phyloP scores from a whole-genome alignment of 2,888 invertebrate species.

The Trachelus tabidus region DNA sequence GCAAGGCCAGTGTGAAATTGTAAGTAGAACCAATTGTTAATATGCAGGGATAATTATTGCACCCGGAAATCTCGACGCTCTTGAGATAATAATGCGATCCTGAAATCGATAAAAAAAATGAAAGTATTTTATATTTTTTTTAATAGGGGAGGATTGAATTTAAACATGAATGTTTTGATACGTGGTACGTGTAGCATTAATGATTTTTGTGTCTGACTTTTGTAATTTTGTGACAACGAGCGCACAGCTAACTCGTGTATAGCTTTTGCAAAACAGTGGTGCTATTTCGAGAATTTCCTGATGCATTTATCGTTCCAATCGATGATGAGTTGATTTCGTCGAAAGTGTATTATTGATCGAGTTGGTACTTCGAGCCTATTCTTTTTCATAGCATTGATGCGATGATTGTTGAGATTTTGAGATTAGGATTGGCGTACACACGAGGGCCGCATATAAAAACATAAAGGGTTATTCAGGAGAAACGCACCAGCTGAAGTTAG shows the following conservation, averaged over 20 bases:
- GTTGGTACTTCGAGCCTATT: background rate
- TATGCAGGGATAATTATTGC: conserved; percentile 6
- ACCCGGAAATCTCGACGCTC: conserved; percentile 7
- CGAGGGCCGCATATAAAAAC: too few species aligned
- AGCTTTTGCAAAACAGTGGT: background rate
- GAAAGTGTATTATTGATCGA: background rate
- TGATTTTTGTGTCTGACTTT: background rate
- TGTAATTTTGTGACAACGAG: background rate
- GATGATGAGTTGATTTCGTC: background rate
- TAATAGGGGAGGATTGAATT: background rate
- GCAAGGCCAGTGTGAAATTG: conserved; percentile 2
- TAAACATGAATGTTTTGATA: too few species aligned
- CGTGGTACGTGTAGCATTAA: background rate
- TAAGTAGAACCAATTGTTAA: conserved; percentile 9
- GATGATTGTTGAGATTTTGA: background rate
- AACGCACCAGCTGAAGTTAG: too few species aligned
- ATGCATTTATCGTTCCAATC: background rate
- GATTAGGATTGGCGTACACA: background rate
- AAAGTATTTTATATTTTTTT: background rate
- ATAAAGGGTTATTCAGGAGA: too few species aligned
- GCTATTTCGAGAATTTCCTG: background rate
- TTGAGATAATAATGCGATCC: conserved; percentile 9
- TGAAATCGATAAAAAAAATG: background rate
- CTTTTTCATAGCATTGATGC: background rate
- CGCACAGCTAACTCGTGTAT: too few species aligned